Percentiles rank a stretch among this genome's conserved stretches.
Evolutionary conservation across 2,797 vertebrate genomes (phyloP).

Genomic region (Picus viridis): DNA sequence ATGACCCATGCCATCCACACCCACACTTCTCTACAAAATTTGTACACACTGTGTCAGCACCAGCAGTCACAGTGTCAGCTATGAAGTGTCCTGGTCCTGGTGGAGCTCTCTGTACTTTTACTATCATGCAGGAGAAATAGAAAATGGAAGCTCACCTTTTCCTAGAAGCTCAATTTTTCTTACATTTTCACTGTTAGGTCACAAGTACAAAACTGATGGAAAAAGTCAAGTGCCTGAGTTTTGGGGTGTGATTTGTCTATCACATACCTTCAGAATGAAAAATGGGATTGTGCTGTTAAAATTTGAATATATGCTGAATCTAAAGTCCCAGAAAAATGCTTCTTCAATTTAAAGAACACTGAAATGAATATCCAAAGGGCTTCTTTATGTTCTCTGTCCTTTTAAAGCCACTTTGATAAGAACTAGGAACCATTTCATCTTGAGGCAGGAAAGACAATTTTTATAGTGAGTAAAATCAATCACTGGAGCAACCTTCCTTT

Average conservation of each 20-base stretch:
- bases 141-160: background rate
- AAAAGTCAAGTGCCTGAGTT: background rate
- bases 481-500: background rate
- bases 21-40: background rate
- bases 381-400: background rate
- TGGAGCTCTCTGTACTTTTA: background rate
- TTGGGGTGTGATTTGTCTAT: background rate
- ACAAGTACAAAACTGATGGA: background rate
- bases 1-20: background rate
- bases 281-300: background rate
- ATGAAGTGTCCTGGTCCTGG: background rate
- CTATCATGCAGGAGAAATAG: background rate
- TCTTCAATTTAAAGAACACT: background rate
- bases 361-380: background rate
- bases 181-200: background rate
- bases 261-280: background rate
- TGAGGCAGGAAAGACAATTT: background rate
- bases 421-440: background rate
- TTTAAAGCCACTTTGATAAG: background rate
- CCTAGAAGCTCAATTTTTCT: background rate
- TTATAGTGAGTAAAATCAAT: background rate
- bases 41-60: rapidly evolving
- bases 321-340: background rate
- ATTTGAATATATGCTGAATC: background rate
- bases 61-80: background rate